Conservation (phyloP, 2,797 vertebrate genomes). For the Hozukius guyotensis region DNA sequence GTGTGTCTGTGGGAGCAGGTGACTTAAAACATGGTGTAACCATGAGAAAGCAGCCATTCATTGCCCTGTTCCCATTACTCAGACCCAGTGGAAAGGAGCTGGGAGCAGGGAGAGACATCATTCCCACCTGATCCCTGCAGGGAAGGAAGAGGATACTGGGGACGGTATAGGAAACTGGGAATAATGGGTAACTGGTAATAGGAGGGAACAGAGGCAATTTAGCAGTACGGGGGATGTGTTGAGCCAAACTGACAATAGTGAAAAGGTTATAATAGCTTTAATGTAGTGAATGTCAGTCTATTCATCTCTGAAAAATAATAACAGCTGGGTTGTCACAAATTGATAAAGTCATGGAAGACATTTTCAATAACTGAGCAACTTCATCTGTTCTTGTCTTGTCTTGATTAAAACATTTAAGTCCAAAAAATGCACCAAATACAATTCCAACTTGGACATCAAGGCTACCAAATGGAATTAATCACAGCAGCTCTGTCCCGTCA, state of each 20-base stretch:
- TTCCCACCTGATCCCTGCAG: constrained; percentile 58
- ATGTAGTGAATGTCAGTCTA: not conserved
- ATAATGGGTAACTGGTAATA: constrained; percentile 18
- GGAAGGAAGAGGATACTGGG: constrained; percentile 51
- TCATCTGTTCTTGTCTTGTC: too few relatives aligned
- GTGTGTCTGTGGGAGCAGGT: constrained; percentile 1
- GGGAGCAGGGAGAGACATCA: constrained; percentile 17
- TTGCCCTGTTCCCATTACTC: constrained; percentile 21
- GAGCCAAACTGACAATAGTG: not conserved
- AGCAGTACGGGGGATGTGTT: not conserved
- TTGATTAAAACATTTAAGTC: too few relatives aligned
- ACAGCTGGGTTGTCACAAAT: not conserved
- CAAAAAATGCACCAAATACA: not conserved
- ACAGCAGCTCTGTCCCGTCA: not conserved
- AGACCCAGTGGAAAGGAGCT: constrained; percentile 11
- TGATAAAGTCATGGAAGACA: not conserved
- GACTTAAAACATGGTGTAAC: not conserved
- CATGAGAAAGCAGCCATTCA: constrained; percentile 6
- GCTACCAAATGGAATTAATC: not conserved
- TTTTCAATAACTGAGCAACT: not conserved
- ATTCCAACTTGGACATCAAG: not conserved
- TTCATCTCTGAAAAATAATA: not conserved
- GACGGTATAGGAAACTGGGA: constrained; percentile 45
- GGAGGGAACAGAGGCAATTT: constrained; percentile 27
- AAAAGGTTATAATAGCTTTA: not conserved